Conservation (phyloP, 2,113 vertebrate species). For the Galemys pyrenaicus region DNA sequence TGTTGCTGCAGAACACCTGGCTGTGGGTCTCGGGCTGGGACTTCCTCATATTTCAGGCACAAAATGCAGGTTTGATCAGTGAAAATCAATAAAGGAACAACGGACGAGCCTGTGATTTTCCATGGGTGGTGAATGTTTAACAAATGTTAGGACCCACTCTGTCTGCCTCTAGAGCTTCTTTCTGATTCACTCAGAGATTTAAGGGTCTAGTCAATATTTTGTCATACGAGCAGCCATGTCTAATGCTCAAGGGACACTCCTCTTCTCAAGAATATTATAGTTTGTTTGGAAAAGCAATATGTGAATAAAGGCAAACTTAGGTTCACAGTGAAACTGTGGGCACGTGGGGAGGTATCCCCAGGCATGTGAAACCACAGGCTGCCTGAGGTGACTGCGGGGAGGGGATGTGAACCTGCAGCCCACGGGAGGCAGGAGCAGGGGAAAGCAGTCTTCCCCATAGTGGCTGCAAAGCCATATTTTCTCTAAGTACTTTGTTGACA, state of each 20-base stretch:
- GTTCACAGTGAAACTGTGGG: neutral
- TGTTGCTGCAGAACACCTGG: neutral
- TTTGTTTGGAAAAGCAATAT: neutral
- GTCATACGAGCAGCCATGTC: neutral
- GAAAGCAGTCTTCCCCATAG: neutral
- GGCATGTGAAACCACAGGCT: no score
- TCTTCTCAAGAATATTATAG: neutral
- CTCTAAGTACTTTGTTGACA: neutral
- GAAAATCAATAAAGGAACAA: neutral
- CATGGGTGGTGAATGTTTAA: accelerated
- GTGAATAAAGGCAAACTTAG: neutral
- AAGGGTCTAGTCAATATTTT: neutral
- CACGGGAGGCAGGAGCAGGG: no score
- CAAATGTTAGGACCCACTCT: neutral
- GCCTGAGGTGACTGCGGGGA: no score
- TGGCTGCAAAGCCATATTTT: neutral
- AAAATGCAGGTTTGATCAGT: neutral
- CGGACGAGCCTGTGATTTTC: neutral
- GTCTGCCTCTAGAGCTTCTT: neutral
- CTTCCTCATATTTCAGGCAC: neutral
- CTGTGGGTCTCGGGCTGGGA: neutral
- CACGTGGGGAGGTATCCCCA: neutral
- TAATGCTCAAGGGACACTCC: neutral
- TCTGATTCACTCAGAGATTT: neutral
- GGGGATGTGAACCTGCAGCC: no score